phyloP scores from a whole-genome alignment of 2,113 vertebrate genomes.

The Equus quagga region DNA sequence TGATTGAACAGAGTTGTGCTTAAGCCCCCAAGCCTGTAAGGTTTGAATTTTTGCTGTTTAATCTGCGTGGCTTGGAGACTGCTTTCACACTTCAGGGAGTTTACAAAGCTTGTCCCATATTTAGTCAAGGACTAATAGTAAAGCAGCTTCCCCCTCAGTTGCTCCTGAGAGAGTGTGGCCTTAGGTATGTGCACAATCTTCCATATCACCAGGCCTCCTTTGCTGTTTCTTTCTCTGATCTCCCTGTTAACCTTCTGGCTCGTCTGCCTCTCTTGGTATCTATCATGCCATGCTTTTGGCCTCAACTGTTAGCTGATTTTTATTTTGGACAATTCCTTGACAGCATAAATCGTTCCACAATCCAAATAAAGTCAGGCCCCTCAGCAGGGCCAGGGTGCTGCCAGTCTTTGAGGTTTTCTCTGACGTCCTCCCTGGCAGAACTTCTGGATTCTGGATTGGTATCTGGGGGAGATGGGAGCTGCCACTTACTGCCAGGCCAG shows the following conservation, averaged over 20 bases:
- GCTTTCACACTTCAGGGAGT: conserved; percentile 20
- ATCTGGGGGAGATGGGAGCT: background rate
- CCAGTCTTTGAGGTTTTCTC: background rate
- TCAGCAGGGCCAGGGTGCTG: background rate
- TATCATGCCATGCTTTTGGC: background rate
- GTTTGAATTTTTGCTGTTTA: background rate
- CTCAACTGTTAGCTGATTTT: background rate
- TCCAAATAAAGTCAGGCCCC: conserved; percentile 2
- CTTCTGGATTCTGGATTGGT: background rate
- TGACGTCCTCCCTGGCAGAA: background rate
- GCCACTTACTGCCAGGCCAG: background rate
- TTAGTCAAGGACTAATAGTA: conserved; percentile 24
- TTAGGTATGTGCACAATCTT: background rate
- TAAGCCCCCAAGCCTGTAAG: background rate
- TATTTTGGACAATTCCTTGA: background rate
- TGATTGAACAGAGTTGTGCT: background rate
- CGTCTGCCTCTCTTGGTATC: background rate
- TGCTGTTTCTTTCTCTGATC: background rate
- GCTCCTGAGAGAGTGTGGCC: background rate
- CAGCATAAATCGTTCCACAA: background rate
- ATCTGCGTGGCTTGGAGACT: background rate
- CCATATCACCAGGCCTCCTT: background rate
- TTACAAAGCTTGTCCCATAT: background rate
- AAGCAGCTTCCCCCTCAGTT: background rate
- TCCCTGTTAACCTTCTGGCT: conserved; percentile 13